Evolutionary conservation across 2,797 vertebrate species (phyloP).

Genomic region (Urophycis tenuis): DNA sequence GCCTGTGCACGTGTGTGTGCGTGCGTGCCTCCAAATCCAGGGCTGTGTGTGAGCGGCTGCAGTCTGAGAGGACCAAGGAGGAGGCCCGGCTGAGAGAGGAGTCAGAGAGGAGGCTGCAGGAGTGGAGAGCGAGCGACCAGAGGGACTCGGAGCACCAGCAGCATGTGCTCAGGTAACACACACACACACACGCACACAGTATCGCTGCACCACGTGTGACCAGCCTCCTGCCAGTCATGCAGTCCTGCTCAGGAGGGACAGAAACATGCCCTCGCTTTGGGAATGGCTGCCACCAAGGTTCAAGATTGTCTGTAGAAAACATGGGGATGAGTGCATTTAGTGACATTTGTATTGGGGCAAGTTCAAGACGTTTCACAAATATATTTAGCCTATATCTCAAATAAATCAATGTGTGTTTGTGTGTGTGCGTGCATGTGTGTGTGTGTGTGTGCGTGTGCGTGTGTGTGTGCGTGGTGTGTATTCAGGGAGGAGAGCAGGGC

Average conservation of each 20-base stretch:
- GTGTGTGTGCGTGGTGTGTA: background rate
- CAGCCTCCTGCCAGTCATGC: background rate
- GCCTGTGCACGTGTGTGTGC: constrained; percentile 6
- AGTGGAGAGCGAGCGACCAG: constrained; percentile 52
- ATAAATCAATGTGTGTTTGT: background rate
- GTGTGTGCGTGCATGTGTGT: constrained; percentile 1
- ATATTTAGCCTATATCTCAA: no score
- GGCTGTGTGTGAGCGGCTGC: constrained; percentile 57
- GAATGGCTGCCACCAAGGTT: background rate
- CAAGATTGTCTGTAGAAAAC: no score
- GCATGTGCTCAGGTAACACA: constrained; percentile 69
- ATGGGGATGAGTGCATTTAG: no score
- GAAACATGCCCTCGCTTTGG: background rate
- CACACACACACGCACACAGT: background rate
- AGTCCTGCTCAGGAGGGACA: background rate
- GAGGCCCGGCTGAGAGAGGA: constrained; percentile 65
- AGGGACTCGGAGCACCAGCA: constrained; percentile 54
- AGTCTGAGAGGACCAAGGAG: constrained; percentile 60
- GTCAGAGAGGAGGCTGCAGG: constrained; percentile 46
- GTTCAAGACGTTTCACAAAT: no score
- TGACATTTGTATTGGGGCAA: no score
- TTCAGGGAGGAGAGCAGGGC: constrained; percentile 73
- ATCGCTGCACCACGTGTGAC: background rate
- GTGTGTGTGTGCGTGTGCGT: constrained; percentile 14
- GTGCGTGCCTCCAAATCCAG: constrained; percentile 45